These are phyloP conservation scores for Autographa gamma DNA, from an alignment of 2,888 invertebrate species.

Conservation along the genomic window DNA sequence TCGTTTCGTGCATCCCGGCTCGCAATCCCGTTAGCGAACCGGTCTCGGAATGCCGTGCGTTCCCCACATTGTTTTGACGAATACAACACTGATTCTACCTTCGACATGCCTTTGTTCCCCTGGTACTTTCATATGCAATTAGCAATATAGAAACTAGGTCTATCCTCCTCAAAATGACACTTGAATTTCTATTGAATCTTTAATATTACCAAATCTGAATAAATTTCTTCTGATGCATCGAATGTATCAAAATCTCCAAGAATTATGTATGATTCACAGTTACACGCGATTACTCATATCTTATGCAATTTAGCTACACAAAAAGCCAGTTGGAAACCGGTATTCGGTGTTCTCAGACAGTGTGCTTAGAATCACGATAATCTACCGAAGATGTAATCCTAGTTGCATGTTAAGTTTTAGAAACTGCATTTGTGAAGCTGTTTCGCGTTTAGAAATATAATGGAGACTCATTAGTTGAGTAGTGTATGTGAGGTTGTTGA, in stretches of 20 bases:
- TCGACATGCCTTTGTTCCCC: conserved; percentile 53
- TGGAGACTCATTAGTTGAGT: conserved; percentile 35
- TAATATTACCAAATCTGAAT: conserved; percentile 3
- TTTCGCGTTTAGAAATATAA: conserved; percentile 39
- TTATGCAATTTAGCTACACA: conserved; percentile 50
- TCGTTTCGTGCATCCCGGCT: conserved; percentile 65
- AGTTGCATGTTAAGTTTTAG: conserved; percentile 46
- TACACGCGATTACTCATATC: conserved; percentile 48
- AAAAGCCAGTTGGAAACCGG: conserved; percentile 45
- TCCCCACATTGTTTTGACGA: conserved; percentile 70
- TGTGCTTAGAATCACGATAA: conserved; percentile 48
- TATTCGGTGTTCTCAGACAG: conserved; percentile 38
- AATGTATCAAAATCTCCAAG: conserved; percentile 14
- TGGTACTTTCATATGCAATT: conserved; percentile 23
- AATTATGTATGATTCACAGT: conserved; percentile 51
- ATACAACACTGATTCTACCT: conserved; percentile 59
- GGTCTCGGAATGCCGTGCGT: conserved; percentile 72
- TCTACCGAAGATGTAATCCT: conserved; percentile 41
- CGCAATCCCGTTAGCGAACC: conserved; percentile 79
- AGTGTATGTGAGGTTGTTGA: conserved; percentile 27
- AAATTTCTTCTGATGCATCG: conserved; percentile 20
- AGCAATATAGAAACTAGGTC: not conserved
- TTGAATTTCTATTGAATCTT: not conserved
- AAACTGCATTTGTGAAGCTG: conserved; percentile 43
- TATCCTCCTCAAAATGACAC: not conserved